Base-by-base conservation (phyloP, 1,140 invertebrate genomes). In the Drosophila nannoptera region DNA sequence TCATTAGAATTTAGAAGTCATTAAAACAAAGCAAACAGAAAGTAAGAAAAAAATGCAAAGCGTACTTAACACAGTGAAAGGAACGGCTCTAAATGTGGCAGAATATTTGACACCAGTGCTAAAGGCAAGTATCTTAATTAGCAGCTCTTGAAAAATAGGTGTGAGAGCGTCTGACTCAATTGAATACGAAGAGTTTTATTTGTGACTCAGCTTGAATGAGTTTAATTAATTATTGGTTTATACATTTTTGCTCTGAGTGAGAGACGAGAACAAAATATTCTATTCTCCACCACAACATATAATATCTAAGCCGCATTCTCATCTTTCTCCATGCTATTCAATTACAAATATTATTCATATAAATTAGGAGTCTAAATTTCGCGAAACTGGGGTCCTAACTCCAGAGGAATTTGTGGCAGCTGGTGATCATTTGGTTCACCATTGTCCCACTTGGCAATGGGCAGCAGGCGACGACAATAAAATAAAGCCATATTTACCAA, bases 401-500 rank as follows among this genome's bases (percentile, higher is more conserved):
- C 95, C 96, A 0, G 95, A 96, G 87, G 95, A 99, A 91, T 99
- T 99, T 93, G 91, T 99, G 2, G 96, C 95, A 50, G 98, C 98
- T 58, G 99, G 99, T 4, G 99, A 99, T 90, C 98, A 99, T 90
- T 90, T 99, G 16, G 98, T 99, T 0, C 98, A 99, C 91, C 98
- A 99, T 90, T 99, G 98, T 90, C 98, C 99, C 0, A 99, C 98
- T 1, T 99, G 99, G 99, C 96, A 98, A 84, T 99, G 99, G 99
- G 94, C 96, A 4, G 92, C 93, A 22, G 97, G 97, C 0, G 97
- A 99, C 89, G 95, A 97, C 82, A 91, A 93, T 7, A 96, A 95
- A 91, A 90, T 93, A 9, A 95, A 97, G 88, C 90, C 94, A 4
- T 99, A 99, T 91, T 92, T 99, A 61, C 97, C 97, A 7, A 93